Evolutionary conservation across 2,888 invertebrate species (phyloP).

Genomic region (Sericinus montela): DNA sequence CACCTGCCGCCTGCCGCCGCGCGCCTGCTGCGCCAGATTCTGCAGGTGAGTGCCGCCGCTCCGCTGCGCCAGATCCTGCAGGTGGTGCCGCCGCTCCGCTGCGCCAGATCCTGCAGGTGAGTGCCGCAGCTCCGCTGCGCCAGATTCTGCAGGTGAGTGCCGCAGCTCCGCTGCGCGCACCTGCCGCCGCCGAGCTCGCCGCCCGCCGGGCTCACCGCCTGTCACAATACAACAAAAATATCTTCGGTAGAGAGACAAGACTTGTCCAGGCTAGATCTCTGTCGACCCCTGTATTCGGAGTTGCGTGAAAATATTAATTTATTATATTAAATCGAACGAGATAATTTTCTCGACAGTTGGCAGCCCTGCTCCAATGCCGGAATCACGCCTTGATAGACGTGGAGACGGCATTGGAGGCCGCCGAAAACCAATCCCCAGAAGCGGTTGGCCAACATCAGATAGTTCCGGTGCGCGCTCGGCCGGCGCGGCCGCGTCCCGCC

Average conservation of each 20-base stretch:
- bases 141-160: slow-evolving; percentile 26
- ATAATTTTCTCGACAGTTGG: slow-evolving; percentile 39
- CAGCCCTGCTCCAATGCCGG: slow-evolving; percentile 61
- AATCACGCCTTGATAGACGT: slow-evolving; percentile 71
- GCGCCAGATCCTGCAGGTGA: not conserved
- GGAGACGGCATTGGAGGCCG: slow-evolving; percentile 74
- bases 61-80: too few relatives aligned
- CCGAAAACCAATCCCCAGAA: slow-evolving; percentile 53
- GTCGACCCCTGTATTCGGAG: too few relatives aligned
- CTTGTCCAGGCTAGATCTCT: too few relatives aligned
- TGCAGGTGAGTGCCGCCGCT: too few relatives aligned
- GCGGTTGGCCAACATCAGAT: slow-evolving; percentile 43
- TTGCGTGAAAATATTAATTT: too few relatives aligned
- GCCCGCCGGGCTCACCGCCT: too few relatives aligned
- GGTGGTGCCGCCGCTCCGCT: slow-evolving; percentile 52
- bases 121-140: slow-evolving; percentile 55
- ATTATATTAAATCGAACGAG: too few relatives aligned
- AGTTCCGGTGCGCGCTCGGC: slow-evolving; percentile 43
- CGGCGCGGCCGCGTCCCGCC: slow-evolving; percentile 24
- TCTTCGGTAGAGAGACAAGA: too few relatives aligned
- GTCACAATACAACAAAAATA: too few relatives aligned
- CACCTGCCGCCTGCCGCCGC: too few relatives aligned
- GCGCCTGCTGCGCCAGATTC: too few relatives aligned
- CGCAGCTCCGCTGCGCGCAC: too few relatives aligned
- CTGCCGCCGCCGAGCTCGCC: slow-evolving; percentile 41